phyloP scores from a whole-genome alignment of 2,113 vertebrate species.

The Spheniscus mendiculus region DNA sequence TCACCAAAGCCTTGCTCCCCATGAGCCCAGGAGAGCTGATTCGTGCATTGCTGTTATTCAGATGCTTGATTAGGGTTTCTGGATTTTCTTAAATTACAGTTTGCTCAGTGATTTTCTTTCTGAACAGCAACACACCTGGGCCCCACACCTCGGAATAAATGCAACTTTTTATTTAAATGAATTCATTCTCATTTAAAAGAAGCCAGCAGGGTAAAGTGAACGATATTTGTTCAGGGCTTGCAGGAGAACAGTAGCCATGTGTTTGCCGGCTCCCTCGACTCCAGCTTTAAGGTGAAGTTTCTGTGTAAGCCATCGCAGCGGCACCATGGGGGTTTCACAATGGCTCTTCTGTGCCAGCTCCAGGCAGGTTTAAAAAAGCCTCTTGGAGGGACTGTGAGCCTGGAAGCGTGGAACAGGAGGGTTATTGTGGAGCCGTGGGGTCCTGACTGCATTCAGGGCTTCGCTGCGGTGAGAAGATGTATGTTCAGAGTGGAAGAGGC shows the following conservation, averaged over 20 bases:
- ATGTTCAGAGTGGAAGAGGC: neutral
- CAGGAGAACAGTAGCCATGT: neutral
- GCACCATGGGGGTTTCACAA: neutral
- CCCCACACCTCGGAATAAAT: neutral
- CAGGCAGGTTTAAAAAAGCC: neutral
- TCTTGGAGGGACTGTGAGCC: neutral
- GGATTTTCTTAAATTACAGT: neutral
- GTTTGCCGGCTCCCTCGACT: neutral
- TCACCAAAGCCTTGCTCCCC: neutral
- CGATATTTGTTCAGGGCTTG: neutral
- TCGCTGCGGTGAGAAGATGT: neutral
- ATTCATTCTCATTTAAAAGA: neutral
- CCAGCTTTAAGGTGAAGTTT: conserved; percentile 12
- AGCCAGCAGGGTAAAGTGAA: neutral
- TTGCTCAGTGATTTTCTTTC: neutral
- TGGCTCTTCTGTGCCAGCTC: conserved; percentile 29
- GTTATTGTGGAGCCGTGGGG: conserved; percentile 8
- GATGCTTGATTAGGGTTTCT: neutral
- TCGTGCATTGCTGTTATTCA: neutral
- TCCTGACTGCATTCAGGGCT: neutral
- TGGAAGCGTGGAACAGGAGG: conserved; percentile 7
- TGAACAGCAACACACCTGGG: neutral
- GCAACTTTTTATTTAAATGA: neutral
- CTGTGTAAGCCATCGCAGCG: neutral
- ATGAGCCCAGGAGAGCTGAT: neutral